Conservation (phyloP, 2,113 vertebrate species). For the Cnemophilus loriae region DNA sequence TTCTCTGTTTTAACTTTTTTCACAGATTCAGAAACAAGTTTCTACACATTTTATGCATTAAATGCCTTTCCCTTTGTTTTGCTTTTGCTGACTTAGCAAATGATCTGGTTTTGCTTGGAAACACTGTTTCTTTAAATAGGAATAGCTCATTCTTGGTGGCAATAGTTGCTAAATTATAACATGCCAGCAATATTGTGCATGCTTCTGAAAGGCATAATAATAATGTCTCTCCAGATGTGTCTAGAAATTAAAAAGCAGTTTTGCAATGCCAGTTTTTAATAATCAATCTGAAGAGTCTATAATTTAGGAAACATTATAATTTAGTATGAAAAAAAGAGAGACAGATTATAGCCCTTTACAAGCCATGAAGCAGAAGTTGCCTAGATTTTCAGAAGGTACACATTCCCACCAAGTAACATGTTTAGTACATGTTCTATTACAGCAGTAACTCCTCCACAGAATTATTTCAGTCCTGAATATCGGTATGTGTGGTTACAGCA, state of each 20-base stretch:
- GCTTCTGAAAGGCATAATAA: neutral
- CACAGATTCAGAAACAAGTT: neutral
- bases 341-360: neutral
- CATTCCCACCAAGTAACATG: neutral
- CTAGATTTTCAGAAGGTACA: neutral
- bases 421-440: neutral
- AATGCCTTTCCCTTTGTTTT: neutral
- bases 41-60: neutral
- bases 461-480: neutral
- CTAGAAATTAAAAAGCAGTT: conserved; percentile 8
- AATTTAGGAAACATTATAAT: neutral
- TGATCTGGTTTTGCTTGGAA: neutral
- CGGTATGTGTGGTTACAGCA: neutral
- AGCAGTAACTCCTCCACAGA: neutral
- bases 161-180: neutral
- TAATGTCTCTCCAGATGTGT: neutral
- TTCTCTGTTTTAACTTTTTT: neutral
- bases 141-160: neutral
- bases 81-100: neutral
- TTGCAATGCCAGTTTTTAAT: neutral
- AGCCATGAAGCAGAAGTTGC: neutral
- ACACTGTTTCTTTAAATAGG: neutral
- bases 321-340: neutral
- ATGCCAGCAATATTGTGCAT: neutral
- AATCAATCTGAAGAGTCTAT: neutral